Evolutionary conservation across 2,888 invertebrate species (phyloP).

Genomic region (Hemicrepidius hirtus): DNA sequence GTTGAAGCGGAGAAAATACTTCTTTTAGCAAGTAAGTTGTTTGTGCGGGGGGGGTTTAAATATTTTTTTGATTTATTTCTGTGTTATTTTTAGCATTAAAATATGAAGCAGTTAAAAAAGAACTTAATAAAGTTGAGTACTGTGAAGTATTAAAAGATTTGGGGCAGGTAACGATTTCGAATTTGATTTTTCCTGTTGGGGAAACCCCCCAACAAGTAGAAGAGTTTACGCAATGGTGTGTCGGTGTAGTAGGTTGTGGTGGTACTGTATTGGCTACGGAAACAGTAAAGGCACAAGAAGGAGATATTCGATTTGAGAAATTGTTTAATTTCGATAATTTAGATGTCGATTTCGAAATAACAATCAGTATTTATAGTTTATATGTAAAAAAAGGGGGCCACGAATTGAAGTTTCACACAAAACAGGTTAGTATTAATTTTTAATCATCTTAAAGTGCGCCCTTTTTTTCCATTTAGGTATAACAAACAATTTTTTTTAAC

Average conservation of each 20-base stretch:
- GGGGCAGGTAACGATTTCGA: conserved; percentile 21
- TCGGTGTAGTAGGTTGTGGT: conserved; percentile 64
- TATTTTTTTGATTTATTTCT: not conserved
- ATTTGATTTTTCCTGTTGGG: not conserved
- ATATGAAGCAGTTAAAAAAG: conserved; percentile 55
- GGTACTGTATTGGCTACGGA: conserved; percentile 63
- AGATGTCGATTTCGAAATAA: conserved; percentile 68
- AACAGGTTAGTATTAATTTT: conserved; percentile 58
- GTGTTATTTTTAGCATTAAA: conserved; percentile 51
- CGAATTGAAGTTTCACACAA: conserved; percentile 66
- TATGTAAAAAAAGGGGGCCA: conserved; percentile 67
- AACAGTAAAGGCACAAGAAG: conserved; percentile 58
- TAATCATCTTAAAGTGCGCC: too few relatives aligned
- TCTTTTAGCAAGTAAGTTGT: conserved; percentile 66
- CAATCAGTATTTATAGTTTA: conserved; percentile 71
- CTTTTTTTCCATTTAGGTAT: too few relatives aligned
- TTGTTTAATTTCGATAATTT: conserved; percentile 65
- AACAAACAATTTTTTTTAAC: too few relatives aligned
- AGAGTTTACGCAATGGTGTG: conserved; percentile 65
- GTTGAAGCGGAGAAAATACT: conserved; percentile 74
- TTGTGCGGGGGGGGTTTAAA: not conserved
- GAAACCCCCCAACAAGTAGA: not conserved
- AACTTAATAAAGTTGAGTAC: conserved; percentile 54
- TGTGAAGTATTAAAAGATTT: conserved; percentile 8
- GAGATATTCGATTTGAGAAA: conserved; percentile 62